Percentiles rank a stretch among this genome's conserved stretches.
These are phyloP conservation scores for Aplysia californica DNA, from an alignment of 1,140 invertebrate species.

Conservation along the genomic window DNA sequence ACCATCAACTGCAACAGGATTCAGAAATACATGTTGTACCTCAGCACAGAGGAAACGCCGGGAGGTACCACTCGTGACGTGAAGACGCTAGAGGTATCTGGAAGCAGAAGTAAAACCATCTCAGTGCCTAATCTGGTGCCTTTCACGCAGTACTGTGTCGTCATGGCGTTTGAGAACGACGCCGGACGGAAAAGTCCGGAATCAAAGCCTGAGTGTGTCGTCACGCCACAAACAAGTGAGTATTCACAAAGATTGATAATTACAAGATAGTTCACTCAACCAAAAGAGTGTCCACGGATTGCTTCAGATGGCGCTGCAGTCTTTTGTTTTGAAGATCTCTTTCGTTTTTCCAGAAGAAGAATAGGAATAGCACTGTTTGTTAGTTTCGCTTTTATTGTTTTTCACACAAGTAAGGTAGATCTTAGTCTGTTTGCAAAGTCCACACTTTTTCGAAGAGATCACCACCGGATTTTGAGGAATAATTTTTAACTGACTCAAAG, in stretches of 20 bases:
- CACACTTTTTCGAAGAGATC: too few relatives aligned
- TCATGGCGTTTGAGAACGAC: conserved; percentile 43
- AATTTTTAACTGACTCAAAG: too few relatives aligned
- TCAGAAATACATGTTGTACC: conserved; percentile 30
- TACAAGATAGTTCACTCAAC: too few relatives aligned
- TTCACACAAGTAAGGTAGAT: too few relatives aligned
- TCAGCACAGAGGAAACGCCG: background rate
- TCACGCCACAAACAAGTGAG: conserved; percentile 50
- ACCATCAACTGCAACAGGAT: conserved; percentile 50
- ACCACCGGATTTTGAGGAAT: too few relatives aligned
- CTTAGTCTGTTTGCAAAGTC: too few relatives aligned
- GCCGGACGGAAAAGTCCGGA: conserved; percentile 37
- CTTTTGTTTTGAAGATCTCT: too few relatives aligned
- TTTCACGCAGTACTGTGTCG: conserved; percentile 47
- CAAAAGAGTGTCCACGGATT: too few relatives aligned
- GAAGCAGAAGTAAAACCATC: conserved; percentile 17
- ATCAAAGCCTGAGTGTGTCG: conserved; percentile 41
- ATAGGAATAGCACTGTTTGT: too few relatives aligned
- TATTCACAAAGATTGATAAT: background rate
- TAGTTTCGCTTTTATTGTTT: too few relatives aligned
- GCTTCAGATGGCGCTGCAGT: too few relatives aligned
- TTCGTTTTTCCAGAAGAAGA: too few relatives aligned
- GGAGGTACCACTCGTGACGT: background rate
- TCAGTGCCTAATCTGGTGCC: conserved; percentile 43
- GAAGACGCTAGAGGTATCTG: conserved; percentile 25